Percentiles rank a stretch among this genome's conserved stretches.
Evolutionary conservation across 2,888 invertebrate genomes (phyloP).

Genomic region (Ceraclea dissimilis): DNA sequence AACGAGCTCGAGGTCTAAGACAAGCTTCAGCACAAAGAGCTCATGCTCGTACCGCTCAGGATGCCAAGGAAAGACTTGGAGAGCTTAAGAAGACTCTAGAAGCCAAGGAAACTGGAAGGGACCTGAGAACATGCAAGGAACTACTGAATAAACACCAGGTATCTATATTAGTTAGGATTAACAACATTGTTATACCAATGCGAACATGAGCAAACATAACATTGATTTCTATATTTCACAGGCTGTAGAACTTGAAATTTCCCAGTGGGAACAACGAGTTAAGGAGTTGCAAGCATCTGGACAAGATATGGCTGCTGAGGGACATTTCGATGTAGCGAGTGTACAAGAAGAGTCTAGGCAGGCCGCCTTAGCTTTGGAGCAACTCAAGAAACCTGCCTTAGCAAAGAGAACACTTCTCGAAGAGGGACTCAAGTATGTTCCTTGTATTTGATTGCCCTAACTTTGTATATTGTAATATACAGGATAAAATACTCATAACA

Average conservation of each 20-base stretch:
- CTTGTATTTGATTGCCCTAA: no score
- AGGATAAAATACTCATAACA: no score
- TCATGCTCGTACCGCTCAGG: constrained; percentile 70
- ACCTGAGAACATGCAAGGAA: constrained; percentile 86
- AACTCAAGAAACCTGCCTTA: constrained; percentile 64
- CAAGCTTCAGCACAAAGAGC: constrained; percentile 83
- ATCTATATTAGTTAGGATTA: neutral
- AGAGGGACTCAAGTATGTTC: constrained; percentile 59
- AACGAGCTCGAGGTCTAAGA: constrained; percentile 53
- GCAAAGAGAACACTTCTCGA: constrained; percentile 70
- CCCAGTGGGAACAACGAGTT: constrained; percentile 75
- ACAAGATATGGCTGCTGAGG: constrained; percentile 84
- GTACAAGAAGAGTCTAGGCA: constrained; percentile 72
- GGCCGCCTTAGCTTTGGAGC: constrained; percentile 61
- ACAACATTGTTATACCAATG: neutral
- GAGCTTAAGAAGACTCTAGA: constrained; percentile 75
- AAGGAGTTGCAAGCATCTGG: constrained; percentile 71
- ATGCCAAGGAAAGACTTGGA: constrained; percentile 77
- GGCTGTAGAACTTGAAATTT: constrained; percentile 78
- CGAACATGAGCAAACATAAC: neutral
- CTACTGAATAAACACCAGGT: constrained; percentile 83
- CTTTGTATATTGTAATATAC: no score
- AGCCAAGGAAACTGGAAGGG: constrained; percentile 78
- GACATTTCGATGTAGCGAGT: constrained; percentile 88
- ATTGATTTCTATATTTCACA: constrained; percentile 27